phyloP scores from a whole-genome alignment of 2,888 invertebrate genomes.

The Julus scandinavius region DNA sequence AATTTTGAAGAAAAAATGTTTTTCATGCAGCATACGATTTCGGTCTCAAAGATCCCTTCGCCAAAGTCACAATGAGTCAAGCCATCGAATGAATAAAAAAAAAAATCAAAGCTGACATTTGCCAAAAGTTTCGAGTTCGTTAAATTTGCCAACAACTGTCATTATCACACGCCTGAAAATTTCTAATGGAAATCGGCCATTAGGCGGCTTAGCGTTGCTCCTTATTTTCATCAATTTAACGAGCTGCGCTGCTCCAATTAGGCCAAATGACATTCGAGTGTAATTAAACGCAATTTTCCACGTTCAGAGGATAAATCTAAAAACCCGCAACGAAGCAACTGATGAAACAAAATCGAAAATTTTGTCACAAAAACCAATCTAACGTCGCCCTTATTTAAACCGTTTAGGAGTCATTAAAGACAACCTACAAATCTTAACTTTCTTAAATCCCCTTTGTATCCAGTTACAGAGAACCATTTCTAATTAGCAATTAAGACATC shows the following conservation, averaged over 20 bases:
- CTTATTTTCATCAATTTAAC: conserved; percentile 23
- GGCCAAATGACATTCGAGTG: conserved; percentile 43
- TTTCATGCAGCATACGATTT: too few species aligned
- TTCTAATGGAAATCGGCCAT: conserved; percentile 26
- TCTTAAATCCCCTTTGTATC: too few species aligned
- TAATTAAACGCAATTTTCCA: conserved; percentile 29
- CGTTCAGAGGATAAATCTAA: conserved; percentile 16
- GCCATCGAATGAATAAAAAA: too few species aligned
- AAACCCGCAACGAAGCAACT: not conserved
- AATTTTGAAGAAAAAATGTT: too few species aligned
- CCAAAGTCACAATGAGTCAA: too few species aligned
- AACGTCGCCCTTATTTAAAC: not conserved
- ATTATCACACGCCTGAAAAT: conserved; percentile 31
- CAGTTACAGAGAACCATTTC: too few species aligned
- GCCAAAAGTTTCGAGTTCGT: conserved; percentile 22
- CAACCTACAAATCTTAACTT: too few species aligned
- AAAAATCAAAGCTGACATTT: conserved; percentile 36
- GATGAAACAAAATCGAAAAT: conserved; percentile 5
- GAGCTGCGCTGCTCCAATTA: conserved; percentile 12
- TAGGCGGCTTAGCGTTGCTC: conserved; percentile 40
- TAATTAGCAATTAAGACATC: too few species aligned
- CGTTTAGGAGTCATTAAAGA: not conserved
- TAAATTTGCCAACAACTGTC: conserved; percentile 35
- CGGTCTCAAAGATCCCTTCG: too few species aligned
- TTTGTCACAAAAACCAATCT: not conserved